These are phyloP conservation scores for Poeciliopsis paucimaculata DNA, from an alignment of 2,797 vertebrate genomes.

Conservation along the genomic window DNA sequence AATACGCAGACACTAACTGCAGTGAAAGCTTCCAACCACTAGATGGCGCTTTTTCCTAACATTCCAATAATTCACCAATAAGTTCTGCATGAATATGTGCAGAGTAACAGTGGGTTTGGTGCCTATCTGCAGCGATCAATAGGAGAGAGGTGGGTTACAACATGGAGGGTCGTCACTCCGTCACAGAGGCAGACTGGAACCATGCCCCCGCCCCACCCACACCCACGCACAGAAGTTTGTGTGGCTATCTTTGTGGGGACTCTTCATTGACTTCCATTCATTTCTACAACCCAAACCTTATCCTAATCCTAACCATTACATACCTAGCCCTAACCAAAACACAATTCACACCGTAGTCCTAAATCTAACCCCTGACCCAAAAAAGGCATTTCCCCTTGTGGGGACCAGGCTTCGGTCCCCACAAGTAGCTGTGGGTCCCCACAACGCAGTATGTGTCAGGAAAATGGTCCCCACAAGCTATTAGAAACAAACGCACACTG, in stretches of 20 bases:
- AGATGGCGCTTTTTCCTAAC: slow-evolving; percentile 32
- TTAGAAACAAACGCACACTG: not conserved
- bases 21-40: slow-evolving; percentile 32
- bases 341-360: no score
- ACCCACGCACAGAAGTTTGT: not conserved
- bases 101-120: not conserved
- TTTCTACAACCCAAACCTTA: no score
- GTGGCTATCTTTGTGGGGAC: no score
- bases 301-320: no score
- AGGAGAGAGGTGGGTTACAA: not conserved
- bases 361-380: no score
- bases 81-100: not conserved
- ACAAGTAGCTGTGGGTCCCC: no score
- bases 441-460: no score
- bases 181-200: not conserved
- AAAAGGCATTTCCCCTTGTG: no score
- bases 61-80: not conserved
- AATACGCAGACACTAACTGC: not conserved
- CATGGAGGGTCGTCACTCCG: not conserved
- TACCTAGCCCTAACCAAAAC: no score
- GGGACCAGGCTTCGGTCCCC: no score
- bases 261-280: no score
- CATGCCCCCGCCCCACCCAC: not conserved
- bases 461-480: no score
- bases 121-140: not conserved